Percentiles rank a stretch among this genome's conserved stretches.
phyloP scores from a whole-genome alignment of 92 coral and sea anemone genomes.

The Actinernus sp. region DNA sequence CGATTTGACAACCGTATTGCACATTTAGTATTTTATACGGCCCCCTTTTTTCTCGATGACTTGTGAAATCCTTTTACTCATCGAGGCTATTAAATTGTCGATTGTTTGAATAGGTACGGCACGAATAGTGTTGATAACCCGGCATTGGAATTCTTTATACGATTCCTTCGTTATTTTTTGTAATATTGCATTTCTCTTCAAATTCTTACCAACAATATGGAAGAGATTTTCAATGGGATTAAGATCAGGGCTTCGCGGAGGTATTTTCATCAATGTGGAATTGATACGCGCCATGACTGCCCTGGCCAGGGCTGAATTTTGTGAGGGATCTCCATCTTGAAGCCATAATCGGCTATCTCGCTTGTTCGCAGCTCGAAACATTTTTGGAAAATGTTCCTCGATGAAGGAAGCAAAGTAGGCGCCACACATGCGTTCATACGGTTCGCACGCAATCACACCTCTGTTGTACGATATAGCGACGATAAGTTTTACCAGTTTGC shows the following conservation, averaged over 20 bases:
- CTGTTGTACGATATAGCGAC: conserved; percentile 50
- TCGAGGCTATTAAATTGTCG: no score
- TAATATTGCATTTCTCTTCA: conserved; percentile 26
- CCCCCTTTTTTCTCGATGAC: no score
- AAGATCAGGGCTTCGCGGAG: conserved; percentile 43
- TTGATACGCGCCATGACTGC: conserved; percentile 27
- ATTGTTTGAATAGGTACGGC: no score
- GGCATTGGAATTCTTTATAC: no score
- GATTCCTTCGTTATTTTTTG: no score
- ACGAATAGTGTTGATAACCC: no score
- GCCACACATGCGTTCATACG: conserved; percentile 40
- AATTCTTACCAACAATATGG: not conserved
- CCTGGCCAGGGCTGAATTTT: conserved; percentile 44
- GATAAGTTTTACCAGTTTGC: conserved; percentile 46
- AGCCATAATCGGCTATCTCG: conserved; percentile 25
- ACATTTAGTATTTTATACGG: no score
- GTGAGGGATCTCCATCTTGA: conserved; percentile 65
- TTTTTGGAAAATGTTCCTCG: conserved; percentile 32
- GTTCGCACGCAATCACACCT: conserved; percentile 43
- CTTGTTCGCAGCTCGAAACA: conserved; percentile 14
- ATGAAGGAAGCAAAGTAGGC: conserved; percentile 35
- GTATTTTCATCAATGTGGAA: conserved; percentile 41
- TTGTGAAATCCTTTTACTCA: no score
- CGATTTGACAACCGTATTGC: no score
- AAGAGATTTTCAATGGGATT: conserved; percentile 52